These are phyloP conservation scores for Augochlorella aurata DNA, from an alignment of 2,888 invertebrate genomes.

Conservation along the genomic window DNA sequence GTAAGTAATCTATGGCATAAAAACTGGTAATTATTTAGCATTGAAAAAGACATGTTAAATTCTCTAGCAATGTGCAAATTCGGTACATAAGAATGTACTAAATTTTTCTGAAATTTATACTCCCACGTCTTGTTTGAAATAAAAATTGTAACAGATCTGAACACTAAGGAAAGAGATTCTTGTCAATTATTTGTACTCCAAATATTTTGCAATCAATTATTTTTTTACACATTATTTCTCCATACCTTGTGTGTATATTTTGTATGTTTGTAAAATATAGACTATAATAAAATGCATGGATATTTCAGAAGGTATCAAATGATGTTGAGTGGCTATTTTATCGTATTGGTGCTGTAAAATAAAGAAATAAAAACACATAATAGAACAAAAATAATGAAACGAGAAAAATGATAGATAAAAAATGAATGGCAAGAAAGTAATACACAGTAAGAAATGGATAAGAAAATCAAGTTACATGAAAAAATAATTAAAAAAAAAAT, in stretches of 20 bases:
- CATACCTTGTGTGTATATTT: constrained; percentile 67
- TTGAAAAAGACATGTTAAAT: constrained; percentile 48
- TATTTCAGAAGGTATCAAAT: constrained; percentile 38
- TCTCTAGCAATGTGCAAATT: constrained; percentile 19
- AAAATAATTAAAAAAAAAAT: constrained; percentile 18
- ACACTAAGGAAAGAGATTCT: constrained; percentile 1
- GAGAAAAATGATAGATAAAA: constrained; percentile 1
- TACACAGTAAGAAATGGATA: constrained; percentile 8
- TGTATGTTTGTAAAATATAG: constrained; percentile 45
- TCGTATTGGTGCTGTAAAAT: constrained; percentile 68
- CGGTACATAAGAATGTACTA: constrained; percentile 6
- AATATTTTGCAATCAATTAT: constrained; percentile 7
- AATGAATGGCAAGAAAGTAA: constrained; percentile 20
- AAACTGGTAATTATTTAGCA: background rate
- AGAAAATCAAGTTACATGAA: background rate
- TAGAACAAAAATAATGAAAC: constrained; percentile 49
- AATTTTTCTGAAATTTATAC: background rate
- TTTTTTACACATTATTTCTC: constrained; percentile 60
- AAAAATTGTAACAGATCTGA: constrained; percentile 12
- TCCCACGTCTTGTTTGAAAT: constrained; percentile 1
- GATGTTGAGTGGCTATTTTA: constrained; percentile 51
- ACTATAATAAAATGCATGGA: constrained; percentile 33
- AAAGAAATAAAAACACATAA: constrained; percentile 56
- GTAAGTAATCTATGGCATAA: constrained; percentile 6
- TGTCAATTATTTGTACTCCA: background rate